phyloP scores from a whole-genome alignment of 30 jellyfish, hydroid and myxozoan genomes.

The Nemopilema nomurai region DNA sequence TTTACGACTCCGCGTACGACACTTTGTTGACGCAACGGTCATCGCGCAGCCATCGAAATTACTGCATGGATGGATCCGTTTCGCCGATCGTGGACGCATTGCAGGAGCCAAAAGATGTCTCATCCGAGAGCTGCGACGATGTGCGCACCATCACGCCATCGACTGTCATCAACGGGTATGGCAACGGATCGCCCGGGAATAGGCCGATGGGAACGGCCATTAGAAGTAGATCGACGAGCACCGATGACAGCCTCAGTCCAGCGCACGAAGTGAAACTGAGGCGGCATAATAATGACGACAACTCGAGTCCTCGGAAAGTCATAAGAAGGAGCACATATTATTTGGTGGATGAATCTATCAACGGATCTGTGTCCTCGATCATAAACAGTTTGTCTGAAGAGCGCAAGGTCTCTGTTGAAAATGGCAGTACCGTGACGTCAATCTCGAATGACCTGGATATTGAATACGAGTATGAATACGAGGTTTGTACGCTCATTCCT shows the following conservation, averaged over 20 bases:
- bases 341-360: slow-evolving; percentile 56
- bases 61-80: slow-evolving; percentile 55
- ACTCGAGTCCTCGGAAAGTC: slow-evolving; percentile 56
- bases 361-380: slow-evolving; percentile 21
- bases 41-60: slow-evolving; percentile 72
- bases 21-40: slow-evolving; percentile 92
- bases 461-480: slow-evolving; percentile 94
- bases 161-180: slow-evolving; percentile 62
- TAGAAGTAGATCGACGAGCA: slow-evolving; percentile 43
- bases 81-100: slow-evolving; percentile 41
- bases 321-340: slow-evolving; percentile 60
- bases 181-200: slow-evolving; percentile 43
- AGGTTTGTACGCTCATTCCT: slow-evolving; percentile 54
- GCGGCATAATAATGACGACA: slow-evolving; percentile 57
- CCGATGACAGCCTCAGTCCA: slow-evolving; percentile 70
- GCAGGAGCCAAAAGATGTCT: slow-evolving; percentile 44
- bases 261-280: slow-evolving; percentile 75
- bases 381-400: slow-evolving; percentile 31
- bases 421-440: slow-evolving; percentile 41
- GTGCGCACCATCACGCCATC: slow-evolving; percentile 69
- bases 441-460: slow-evolving; percentile 57
- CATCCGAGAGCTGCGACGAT: slow-evolving; percentile 65
- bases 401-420: slow-evolving; percentile 38
- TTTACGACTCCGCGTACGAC: slow-evolving; percentile 97
- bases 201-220: slow-evolving; percentile 7